A percentile compares a stretch with the other conserved stretches of the same genome.
Evolutionary conservation across 2,113 vertebrate species (phyloP).

Genomic region (Epinephelus lanceolatus): DNA sequence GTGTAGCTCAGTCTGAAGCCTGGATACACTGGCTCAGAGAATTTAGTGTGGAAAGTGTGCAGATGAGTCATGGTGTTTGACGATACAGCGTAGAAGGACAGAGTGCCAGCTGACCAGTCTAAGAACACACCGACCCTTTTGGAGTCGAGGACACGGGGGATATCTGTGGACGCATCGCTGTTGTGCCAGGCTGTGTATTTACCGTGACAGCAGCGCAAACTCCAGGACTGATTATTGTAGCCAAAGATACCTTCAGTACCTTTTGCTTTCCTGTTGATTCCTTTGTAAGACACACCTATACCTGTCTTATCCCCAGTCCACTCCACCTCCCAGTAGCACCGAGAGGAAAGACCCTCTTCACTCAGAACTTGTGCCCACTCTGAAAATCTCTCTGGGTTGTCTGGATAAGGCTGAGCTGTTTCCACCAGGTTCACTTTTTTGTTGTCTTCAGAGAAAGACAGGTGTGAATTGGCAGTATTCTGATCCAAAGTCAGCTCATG

Average conservation of each 20-base stretch:
- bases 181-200: constrained; percentile 3
- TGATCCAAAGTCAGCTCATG: constrained; percentile 37
- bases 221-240: constrained; percentile 49
- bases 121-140: constrained; percentile 43
- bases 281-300: constrained; percentile 40
- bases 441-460: constrained; percentile 33
- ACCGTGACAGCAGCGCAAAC: constrained; percentile 24
- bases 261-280: constrained; percentile 35
- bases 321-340: constrained; percentile 46
- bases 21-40: constrained; percentile 42
- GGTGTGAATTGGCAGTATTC: constrained; percentile 30
- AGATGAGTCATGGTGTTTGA: constrained; percentile 43
- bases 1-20: constrained; percentile 22
- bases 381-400: constrained; percentile 49
- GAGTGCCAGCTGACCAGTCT: constrained; percentile 37
- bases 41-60: constrained; percentile 19
- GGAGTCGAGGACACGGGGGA: constrained; percentile 25
- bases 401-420: constrained; percentile 35
- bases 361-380: constrained; percentile 53
- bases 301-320: constrained; percentile 22
- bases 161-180: neutral
- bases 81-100: constrained; percentile 36
- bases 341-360: constrained; percentile 11
- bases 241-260: constrained; percentile 24
- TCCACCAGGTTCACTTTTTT: constrained; percentile 10